Percentiles rank a stretch among this genome's conserved stretches.
Conservation (phyloP, 2,113 vertebrate genomes). For the Nansenia antarctica region DNA sequence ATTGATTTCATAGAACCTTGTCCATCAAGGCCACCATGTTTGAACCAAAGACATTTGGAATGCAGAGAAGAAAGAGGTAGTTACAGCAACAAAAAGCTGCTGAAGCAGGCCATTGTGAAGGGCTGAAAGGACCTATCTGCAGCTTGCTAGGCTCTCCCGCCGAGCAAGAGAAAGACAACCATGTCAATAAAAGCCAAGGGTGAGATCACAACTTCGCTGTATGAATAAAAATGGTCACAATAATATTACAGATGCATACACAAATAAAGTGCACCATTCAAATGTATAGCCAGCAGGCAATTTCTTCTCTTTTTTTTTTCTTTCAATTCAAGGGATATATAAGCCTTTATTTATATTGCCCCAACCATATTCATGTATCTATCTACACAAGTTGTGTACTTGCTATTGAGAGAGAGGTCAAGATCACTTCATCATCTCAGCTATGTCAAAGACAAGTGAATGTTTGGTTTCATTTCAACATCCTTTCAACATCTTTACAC, state of each 20-base stretch:
- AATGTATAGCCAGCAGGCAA: conserved; percentile 40
- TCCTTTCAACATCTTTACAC: background rate
- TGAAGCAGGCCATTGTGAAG: conserved; percentile 70
- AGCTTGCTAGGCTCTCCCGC: conserved; percentile 64
- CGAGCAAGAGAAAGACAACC: conserved; percentile 66
- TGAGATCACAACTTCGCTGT: conserved; percentile 68
- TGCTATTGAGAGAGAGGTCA: conserved; percentile 12
- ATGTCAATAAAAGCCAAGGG: conserved; percentile 74
- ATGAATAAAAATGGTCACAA: conserved; percentile 69
- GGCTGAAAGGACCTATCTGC: conserved; percentile 68
- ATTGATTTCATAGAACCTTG: conserved; percentile 75
- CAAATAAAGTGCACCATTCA: conserved; percentile 62
- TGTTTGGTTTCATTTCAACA: background rate
- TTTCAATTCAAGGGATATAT: conserved; percentile 38
- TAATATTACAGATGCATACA: conserved; percentile 66
- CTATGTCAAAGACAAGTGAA: background rate
- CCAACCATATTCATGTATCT: conserved; percentile 25
- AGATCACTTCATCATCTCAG: conserved; percentile 31
- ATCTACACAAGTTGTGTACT: background rate
- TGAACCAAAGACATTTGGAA: conserved; percentile 78
- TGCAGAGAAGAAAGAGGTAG: conserved; percentile 73
- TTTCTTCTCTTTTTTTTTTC: conserved; percentile 27
- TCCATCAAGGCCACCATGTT: conserved; percentile 77
- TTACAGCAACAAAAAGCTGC: conserved; percentile 73
- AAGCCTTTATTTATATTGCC: conserved; percentile 42